phyloP scores from a whole-genome alignment of 2,797 vertebrate species.

The Botia kubotai region DNA sequence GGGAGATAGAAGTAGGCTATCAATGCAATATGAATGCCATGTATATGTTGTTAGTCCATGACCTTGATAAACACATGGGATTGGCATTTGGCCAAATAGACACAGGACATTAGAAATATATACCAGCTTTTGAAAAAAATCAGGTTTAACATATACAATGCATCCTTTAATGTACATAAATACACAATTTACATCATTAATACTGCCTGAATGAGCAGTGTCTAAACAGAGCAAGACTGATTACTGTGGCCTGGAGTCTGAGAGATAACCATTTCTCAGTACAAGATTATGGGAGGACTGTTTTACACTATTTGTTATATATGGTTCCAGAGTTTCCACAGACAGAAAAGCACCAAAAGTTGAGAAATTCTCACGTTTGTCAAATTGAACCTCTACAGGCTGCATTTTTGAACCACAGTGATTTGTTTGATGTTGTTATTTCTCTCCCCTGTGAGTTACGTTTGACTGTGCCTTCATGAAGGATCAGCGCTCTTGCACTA shows the following conservation, averaged over 20 bases:
- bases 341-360: conserved; percentile 32
- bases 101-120: neutral
- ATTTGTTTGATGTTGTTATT: conserved; percentile 42
- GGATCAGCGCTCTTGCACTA: conserved; percentile 70
- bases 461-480: conserved; percentile 64
- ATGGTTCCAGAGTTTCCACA: conserved; percentile 39
- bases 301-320: conserved; percentile 57
- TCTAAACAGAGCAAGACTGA: conserved; percentile 80
- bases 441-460: conserved; percentile 61
- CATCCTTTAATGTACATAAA: conserved; percentile 72
- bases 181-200: conserved; percentile 72
- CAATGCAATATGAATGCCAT: neutral
- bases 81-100: conserved; percentile 22
- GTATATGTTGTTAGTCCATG: neutral
- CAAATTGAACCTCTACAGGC: conserved; percentile 67
- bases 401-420: conserved; percentile 46
- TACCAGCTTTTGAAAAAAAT: conserved; percentile 28
- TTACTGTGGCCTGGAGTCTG: conserved; percentile 75
- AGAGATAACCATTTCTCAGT: conserved; percentile 79
- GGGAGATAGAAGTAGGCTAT: conserved; percentile 19
- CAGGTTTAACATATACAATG: conserved; percentile 25
- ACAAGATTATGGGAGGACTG: conserved; percentile 71
- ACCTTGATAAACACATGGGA: conserved; percentile 41
- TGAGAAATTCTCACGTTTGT: conserved; percentile 67
- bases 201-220: conserved; percentile 66